These are phyloP conservation scores for Parazoanthus swiftii DNA, from an alignment of 92 coral and sea anemone genomes.

Conservation along the genomic window DNA sequence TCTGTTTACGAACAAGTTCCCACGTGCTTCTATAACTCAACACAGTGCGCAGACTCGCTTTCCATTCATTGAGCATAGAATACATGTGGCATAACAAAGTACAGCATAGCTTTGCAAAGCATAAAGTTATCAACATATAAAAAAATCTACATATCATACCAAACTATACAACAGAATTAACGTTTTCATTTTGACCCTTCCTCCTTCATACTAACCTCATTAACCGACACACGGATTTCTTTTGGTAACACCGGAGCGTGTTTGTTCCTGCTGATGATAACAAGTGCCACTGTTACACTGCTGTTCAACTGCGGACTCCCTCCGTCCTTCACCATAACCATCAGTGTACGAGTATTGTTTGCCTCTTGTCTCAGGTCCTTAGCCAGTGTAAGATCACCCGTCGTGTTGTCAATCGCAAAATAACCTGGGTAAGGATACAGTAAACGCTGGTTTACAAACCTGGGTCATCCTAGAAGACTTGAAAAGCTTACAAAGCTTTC, in stretches of 20 bases:
- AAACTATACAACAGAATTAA: not conserved
- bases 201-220: constrained; percentile 45
- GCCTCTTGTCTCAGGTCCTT: not conserved
- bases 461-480: too few relatives aligned
- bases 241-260: constrained; percentile 51
- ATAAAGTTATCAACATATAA: not conserved
- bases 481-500: too few relatives aligned
- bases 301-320: constrained; percentile 59
- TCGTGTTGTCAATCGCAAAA: constrained; percentile 34
- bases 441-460: not conserved
- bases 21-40: too few relatives aligned
- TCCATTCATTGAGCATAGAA: too few relatives aligned
- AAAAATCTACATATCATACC: not conserved
- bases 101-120: not conserved
- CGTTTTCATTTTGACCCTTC: too few relatives aligned
- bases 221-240: constrained; percentile 45
- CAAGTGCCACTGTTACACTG: constrained; percentile 52
- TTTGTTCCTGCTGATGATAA: constrained; percentile 37
- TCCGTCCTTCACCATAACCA: constrained; percentile 54
- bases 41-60: too few relatives aligned
- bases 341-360: constrained; percentile 26
- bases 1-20: too few relatives aligned
- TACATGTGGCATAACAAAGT: not conserved
- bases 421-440: not conserved
- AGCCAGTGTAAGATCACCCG: constrained; percentile 35